These are phyloP conservation scores for Pampus argenteus DNA, from an alignment of 2,797 vertebrate genomes.

Conservation along the genomic window DNA sequence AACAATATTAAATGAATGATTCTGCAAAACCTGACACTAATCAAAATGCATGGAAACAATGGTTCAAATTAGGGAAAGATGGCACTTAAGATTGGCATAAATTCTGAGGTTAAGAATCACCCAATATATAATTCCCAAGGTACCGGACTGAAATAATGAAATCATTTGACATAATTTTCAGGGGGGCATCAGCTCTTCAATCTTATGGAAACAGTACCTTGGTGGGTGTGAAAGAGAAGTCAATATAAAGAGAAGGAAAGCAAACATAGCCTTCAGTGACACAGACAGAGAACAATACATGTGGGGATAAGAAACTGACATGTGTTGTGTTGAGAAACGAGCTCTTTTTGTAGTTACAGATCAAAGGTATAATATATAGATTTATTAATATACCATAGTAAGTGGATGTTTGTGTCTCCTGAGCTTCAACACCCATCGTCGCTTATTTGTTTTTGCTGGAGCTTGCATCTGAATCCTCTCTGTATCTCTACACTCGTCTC, in stretches of 20 bases:
- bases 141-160: neutral
- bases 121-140: too few species aligned
- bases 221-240: conserved; percentile 6
- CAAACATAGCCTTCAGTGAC: conserved; percentile 28
- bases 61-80: too few species aligned
- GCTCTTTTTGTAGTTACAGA: conserved; percentile 29
- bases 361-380: conserved; percentile 41
- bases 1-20: too few species aligned
- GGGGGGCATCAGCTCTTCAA: neutral
- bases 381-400: conserved; percentile 33
- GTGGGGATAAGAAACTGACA: conserved; percentile 24
- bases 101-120: too few species aligned
- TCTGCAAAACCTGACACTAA: too few species aligned
- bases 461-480: conserved; percentile 27
- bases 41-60: too few species aligned
- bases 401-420: conserved; percentile 18
- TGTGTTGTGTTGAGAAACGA: conserved; percentile 8
- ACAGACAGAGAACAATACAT: conserved; percentile 11
- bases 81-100: too few species aligned
- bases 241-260: conserved; percentile 1
- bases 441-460: conserved; percentile 39
- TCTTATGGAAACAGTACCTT: conserved; percentile 8
- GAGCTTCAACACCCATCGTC: conserved; percentile 17
- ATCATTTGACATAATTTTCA: conserved; percentile 1
- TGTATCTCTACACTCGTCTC: conserved; percentile 28